phyloP scores from a whole-genome alignment of 2,888 invertebrate species.

The Eupelmus urozonus region DNA sequence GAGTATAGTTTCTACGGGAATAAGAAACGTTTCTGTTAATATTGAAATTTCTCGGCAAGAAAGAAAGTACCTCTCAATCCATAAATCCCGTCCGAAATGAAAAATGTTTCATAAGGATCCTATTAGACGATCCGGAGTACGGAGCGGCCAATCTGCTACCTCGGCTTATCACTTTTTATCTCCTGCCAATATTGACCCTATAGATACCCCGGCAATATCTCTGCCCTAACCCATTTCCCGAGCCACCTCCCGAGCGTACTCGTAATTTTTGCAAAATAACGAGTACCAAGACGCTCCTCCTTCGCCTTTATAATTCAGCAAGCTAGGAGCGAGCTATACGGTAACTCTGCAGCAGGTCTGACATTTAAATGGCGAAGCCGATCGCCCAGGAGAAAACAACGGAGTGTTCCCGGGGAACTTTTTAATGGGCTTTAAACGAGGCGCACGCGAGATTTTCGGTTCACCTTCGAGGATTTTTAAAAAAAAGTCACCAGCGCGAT shows the following conservation, averaged over 20 bases:
- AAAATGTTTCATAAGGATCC: no score
- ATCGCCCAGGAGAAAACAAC: not conserved
- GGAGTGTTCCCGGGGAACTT: not conserved
- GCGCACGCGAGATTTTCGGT: no score
- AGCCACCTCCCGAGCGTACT: not conserved
- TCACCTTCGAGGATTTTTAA: not conserved
- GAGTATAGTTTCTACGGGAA: no score
- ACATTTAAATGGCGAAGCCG: conserved; percentile 18
- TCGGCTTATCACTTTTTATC: not conserved
- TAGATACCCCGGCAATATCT: not conserved
- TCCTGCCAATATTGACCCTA: not conserved
- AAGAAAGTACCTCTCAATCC: no score
- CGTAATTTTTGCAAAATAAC: not conserved
- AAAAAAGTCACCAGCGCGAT: not conserved
- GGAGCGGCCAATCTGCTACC: not conserved
- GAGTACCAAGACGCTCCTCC: not conserved
- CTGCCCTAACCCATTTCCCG: not conserved
- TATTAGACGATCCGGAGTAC: no score
- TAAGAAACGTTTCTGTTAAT: no score
- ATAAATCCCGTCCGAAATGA: no score
- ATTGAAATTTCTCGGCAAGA: no score
- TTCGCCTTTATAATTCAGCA: not conserved
- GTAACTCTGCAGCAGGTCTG: not conserved
- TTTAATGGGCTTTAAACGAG: conserved; percentile 17
- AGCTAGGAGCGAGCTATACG: no score